phyloP scores from a whole-genome alignment of 1,140 invertebrate species.

The Zeugodacus cucurbitae region DNA sequence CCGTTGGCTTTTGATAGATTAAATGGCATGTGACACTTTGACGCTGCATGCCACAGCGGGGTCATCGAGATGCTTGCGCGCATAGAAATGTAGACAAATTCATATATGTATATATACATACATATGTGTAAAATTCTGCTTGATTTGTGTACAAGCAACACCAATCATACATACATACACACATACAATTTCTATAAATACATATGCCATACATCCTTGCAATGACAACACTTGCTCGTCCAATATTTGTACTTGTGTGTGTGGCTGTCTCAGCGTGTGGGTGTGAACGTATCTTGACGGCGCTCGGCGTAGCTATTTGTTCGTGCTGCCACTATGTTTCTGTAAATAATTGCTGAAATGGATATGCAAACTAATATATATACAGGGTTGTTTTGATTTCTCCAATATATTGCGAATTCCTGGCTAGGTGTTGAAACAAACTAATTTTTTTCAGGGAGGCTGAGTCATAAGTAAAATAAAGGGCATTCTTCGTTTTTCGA shows the following conservation, averaged over 20 bases:
- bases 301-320: no score
- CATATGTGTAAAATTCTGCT: not conserved
- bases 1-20: constrained; percentile 14
- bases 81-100: not conserved
- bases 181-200: not conserved
- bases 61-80: not conserved
- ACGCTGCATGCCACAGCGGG: not conserved
- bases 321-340: not conserved
- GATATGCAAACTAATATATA: not conserved
- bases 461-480: no score
- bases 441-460: no score
- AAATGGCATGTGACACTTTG: constrained; percentile 17
- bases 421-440: no score
- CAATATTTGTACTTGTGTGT: no score
- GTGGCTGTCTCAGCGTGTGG: no score
- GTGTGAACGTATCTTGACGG: no score
- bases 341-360: not conserved
- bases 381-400: no score
- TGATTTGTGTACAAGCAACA: not conserved
- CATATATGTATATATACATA: not conserved
- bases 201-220: not conserved
- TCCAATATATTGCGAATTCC: no score
- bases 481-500: no score
- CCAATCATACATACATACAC: not conserved
- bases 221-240: no score